A percentile compares a stretch with the other conserved stretches of the same genome.
phyloP scores from a whole-genome alignment of 1,140 invertebrate species.

The Hypothenemus hampei region DNA sequence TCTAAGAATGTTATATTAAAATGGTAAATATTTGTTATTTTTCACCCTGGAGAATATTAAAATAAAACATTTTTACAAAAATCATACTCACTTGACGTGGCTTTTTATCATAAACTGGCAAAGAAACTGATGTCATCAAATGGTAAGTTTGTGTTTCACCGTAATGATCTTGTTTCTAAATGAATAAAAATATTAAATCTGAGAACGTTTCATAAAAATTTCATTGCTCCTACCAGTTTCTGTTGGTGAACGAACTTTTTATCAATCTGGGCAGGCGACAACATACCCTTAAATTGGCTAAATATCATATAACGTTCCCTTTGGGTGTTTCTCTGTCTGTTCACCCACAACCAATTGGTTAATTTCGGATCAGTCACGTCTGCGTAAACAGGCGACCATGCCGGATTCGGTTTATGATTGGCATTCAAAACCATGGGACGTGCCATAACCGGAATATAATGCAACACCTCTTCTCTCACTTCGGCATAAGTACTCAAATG shows the following conservation, averaged over 20 bases:
- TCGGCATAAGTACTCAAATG: slow-evolving; percentile 79
- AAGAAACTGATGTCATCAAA: slow-evolving; percentile 70
- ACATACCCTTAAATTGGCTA: slow-evolving; percentile 46
- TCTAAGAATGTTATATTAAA: slow-evolving; percentile 56
- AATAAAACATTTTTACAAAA: background rate
- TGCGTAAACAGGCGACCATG: slow-evolving; percentile 74
- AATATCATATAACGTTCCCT: slow-evolving; percentile 52
- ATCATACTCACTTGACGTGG: slow-evolving; percentile 54
- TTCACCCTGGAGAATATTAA: background rate
- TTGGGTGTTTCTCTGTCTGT: slow-evolving; percentile 57
- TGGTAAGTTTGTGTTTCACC: slow-evolving; percentile 48
- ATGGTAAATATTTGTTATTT: no score
- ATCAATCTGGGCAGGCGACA: slow-evolving; percentile 48
- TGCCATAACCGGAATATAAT: slow-evolving; percentile 75
- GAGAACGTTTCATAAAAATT: background rate
- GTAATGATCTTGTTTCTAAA: slow-evolving; percentile 43
- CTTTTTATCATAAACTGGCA: slow-evolving; percentile 68
- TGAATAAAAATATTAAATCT: background rate
- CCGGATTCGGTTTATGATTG: slow-evolving; percentile 55
- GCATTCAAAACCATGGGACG: slow-evolving; percentile 63
- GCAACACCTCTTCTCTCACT: slow-evolving; percentile 77
- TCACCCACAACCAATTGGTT: slow-evolving; percentile 69
- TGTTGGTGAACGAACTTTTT: slow-evolving; percentile 49
- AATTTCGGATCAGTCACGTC: slow-evolving; percentile 68
- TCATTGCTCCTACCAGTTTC: slow-evolving; percentile 39